Evolutionary conservation across 1,140 invertebrate species (phyloP).

Genomic region (Lanistes nyassanus): DNA sequence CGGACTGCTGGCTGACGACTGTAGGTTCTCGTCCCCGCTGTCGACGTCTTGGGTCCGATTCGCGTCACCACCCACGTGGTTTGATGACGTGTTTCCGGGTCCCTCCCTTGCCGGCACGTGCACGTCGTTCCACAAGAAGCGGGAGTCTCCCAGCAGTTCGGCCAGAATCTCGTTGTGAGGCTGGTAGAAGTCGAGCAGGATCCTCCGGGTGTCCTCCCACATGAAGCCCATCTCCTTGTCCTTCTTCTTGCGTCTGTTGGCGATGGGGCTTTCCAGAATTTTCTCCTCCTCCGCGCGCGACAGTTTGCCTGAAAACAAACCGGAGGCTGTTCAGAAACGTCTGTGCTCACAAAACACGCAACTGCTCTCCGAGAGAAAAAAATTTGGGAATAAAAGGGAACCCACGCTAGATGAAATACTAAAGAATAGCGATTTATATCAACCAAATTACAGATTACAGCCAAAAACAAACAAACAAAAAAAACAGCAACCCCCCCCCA

Average conservation of each 20-base stretch:
- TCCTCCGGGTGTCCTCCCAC: conserved; percentile 27
- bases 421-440: neutral
- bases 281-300: conserved; percentile 5
- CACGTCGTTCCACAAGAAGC: conserved; percentile 31
- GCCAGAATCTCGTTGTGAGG: conserved; percentile 36
- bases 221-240: conserved; percentile 32
- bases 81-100: neutral
- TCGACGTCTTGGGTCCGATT: neutral
- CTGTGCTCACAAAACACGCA: neutral
- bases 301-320: conserved; percentile 24
- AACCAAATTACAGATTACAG: too few species aligned
- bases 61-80: neutral
- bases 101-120: neutral
- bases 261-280: conserved; percentile 23
- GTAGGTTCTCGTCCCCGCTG: neutral
- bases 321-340: too few species aligned
- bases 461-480: too few species aligned
- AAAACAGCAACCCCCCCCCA: too few species aligned
- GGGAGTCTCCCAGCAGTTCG: conserved; percentile 26
- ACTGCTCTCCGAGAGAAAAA: neutral
- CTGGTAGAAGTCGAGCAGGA: conserved; percentile 34
- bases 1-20: neutral
- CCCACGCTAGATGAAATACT: neutral
- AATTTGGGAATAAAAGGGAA: neutral
- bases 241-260: conserved; percentile 33